phyloP scores from a whole-genome alignment of 2,113 vertebrate species.

The Argyrosomus japonicus region DNA sequence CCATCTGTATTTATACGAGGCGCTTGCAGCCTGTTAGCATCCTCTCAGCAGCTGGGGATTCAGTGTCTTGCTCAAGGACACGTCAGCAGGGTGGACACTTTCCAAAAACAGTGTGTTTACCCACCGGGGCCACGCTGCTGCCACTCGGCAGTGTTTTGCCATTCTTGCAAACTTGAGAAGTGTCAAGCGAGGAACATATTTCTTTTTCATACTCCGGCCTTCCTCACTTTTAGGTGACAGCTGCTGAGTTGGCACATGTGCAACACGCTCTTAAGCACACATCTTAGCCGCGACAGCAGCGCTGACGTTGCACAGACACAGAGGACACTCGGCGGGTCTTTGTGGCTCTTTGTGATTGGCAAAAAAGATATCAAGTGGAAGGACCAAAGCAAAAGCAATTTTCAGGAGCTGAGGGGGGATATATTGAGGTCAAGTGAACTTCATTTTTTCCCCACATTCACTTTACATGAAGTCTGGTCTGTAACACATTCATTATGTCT shows the following conservation, averaged over 20 bases:
- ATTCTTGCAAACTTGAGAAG: conserved; percentile 65
- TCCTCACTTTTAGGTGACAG: conserved; percentile 67
- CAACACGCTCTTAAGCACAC: conserved; percentile 61
- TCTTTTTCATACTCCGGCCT: conserved; percentile 62
- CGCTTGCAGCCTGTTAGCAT: conserved; percentile 20
- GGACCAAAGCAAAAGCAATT: conserved; percentile 76
- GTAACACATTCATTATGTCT: conserved; percentile 69
- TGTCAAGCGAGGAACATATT: conserved; percentile 61
- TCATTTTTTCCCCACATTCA: conserved; percentile 58
- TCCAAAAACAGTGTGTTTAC: conserved; percentile 38
- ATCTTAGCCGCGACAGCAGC: conserved; percentile 59
- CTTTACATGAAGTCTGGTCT: conserved; percentile 68
- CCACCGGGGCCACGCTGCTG: conserved; percentile 39
- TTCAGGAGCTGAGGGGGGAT: conserved; percentile 63
- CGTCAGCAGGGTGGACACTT: conserved; percentile 33
- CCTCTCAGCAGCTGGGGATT: conserved; percentile 7
- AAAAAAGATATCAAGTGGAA: conserved; percentile 77
- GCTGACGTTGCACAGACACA: conserved; percentile 71
- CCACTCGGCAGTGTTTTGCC: conserved; percentile 59
- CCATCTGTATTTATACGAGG: neutral
- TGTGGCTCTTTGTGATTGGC: conserved; percentile 67
- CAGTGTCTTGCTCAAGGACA: conserved; percentile 48
- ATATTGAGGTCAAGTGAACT: conserved; percentile 78
- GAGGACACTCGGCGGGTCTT: conserved; percentile 59
- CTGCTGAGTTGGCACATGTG: conserved; percentile 77